Conservation (phyloP, 2,888 invertebrate species). For the Macropis europaea region DNA sequence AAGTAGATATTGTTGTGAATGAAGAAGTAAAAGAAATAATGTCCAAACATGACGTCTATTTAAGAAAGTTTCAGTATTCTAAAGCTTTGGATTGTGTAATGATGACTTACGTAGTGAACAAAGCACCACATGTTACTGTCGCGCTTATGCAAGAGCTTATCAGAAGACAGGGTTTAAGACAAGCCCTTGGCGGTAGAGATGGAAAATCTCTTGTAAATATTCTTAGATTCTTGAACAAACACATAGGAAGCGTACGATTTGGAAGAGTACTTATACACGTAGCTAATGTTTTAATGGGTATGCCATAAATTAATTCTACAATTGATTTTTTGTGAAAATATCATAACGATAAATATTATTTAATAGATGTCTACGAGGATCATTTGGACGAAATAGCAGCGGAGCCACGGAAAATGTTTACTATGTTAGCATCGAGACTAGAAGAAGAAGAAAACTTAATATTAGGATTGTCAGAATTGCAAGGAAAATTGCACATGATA, state of each 20-base stretch:
- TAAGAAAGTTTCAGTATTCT: constrained; percentile 90
- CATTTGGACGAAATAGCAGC: constrained; percentile 84
- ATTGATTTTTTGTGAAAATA: not conserved
- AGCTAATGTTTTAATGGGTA: constrained; percentile 86
- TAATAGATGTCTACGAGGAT: constrained; percentile 85
- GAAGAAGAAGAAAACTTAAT: constrained; percentile 86
- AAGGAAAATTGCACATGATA: constrained; percentile 86
- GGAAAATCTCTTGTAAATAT: constrained; percentile 85
- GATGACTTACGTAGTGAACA: constrained; percentile 82
- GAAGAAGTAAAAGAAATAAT: constrained; percentile 78
- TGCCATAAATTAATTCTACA: constrained; percentile 39
- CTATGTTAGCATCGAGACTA: constrained; percentile 83
- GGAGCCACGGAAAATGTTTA: constrained; percentile 83
- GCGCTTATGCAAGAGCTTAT: constrained; percentile 92
- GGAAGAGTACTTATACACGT: constrained; percentile 88
- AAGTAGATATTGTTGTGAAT: constrained; percentile 82
- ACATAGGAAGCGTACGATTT: constrained; percentile 88
- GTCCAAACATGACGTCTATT: constrained; percentile 85
- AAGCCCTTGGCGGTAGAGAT: constrained; percentile 88
- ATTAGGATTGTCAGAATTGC: constrained; percentile 84
- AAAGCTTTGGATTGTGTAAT: constrained; percentile 90
- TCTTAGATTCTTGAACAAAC: constrained; percentile 87
- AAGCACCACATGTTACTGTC: constrained; percentile 88
- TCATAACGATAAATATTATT: constrained; percentile 8
- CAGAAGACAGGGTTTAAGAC: constrained; percentile 88